Conservation (phyloP, 2,113 vertebrate species). For the Prietella phreatophila region DNA sequence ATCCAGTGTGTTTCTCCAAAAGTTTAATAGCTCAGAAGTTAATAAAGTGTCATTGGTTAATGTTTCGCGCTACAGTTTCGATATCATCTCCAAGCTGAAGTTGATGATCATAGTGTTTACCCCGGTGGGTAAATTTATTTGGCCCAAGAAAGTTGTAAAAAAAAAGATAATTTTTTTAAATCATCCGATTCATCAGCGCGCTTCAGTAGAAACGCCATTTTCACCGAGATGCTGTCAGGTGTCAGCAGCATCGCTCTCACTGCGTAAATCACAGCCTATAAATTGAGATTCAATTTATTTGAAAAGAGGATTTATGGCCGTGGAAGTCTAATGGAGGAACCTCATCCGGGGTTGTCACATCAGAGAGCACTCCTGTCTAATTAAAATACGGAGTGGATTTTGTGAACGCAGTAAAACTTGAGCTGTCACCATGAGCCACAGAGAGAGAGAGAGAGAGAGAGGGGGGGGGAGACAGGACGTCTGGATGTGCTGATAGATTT, state of each 20-base stretch:
- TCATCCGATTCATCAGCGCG: slow-evolving; percentile 18
- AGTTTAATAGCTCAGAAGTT: not conserved
- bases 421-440: slow-evolving; percentile 38
- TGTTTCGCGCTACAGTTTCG: not conserved
- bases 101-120: slow-evolving; percentile 19
- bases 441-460: not conserved
- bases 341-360: slow-evolving; percentile 52
- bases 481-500: slow-evolving; percentile 31
- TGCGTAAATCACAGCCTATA: slow-evolving; percentile 48
- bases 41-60: not conserved
- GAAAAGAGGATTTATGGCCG: slow-evolving; percentile 42
- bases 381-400: slow-evolving; percentile 52
- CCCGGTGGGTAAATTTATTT: slow-evolving; percentile 18
- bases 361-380: slow-evolving; percentile 46
- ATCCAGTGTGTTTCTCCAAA: not conserved
- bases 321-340: slow-evolving; percentile 49
- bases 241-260: slow-evolving; percentile 16
- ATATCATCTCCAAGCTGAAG: slow-evolving; percentile 7
- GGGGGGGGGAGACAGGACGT: not conserved
- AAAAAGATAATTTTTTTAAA: not conserved
- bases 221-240: slow-evolving; percentile 34
- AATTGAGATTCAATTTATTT: slow-evolving; percentile 55
- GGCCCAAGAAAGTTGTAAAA: slow-evolving; percentile 20
- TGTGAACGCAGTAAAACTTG: slow-evolving; percentile 43
- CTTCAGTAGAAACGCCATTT: slow-evolving; percentile 30